Base-by-base conservation (phyloP, 2,888 invertebrate species). In the Drosophila affinis region DNA sequence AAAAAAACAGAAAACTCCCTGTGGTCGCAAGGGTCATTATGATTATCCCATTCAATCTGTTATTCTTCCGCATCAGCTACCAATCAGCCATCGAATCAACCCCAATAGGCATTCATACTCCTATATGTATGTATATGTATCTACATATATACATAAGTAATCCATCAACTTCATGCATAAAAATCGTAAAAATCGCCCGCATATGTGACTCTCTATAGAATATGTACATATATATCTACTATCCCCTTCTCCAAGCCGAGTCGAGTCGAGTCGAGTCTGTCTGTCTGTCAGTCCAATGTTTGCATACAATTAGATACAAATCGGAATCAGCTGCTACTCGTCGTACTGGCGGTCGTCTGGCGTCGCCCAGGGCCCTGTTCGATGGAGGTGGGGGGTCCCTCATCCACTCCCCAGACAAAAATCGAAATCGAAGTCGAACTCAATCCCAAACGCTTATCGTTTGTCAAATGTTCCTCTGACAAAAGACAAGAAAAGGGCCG, bases 251-350 rank as follows among this genome's bases (percentile, higher is more conserved):
- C 29, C 9, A 9, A 27, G 27, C 0, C 6, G 6, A 6, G 24
- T 6, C 27, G 27, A 27, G 27, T 27, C 27, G 7, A n/a, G 6
- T 6, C 27, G 27, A 9, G 29, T 29, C 29, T 7, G 29, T 57
- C 55, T 46, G 62, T 76, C 70, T 73, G 78, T 56, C 64, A 60
- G 73, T 54, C 60, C 39, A n/a, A 39, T 81, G 88, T 85, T 83
- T 83, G 87, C 88, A 87, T 88, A 84, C 84, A 85, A 85, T 85
- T 85, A 88, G 84, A 85, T 88, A 87, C 84, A 88, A 85, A 85
- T 88, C 84, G 79, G 77, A 85, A 88, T 88, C 84, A 83, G 88
- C 76, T 87, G 84, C 81, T 78, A 55, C 63, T 24, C 24, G 3
- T 70, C 79, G 69, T 53, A 62, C 65, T 64, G 78, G 10, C 32